Conservation (phyloP, 92 coral and sea anemone species). For the Montipora capitata region DNA sequence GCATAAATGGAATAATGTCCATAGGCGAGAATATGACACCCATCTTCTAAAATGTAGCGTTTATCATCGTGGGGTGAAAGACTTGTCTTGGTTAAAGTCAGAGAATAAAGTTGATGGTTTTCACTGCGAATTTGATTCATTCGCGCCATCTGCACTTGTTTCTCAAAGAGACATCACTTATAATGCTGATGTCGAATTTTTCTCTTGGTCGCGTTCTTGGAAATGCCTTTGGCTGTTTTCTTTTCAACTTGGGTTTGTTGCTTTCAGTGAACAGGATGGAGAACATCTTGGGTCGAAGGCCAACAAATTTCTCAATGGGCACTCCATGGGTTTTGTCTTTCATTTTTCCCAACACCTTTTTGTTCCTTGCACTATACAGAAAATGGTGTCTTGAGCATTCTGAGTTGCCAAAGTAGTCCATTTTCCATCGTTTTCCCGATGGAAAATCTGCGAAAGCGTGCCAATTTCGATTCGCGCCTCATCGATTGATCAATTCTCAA, state of each 20-base stretch:
- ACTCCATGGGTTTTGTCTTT: slow-evolving; percentile 68
- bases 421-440: too few species aligned
- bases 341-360: slow-evolving; percentile 69
- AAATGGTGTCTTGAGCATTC: slow-evolving; percentile 58
- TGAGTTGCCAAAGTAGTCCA: slow-evolving; percentile 63
- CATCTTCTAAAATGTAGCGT: slow-evolving; percentile 23
- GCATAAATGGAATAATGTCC: too few species aligned
- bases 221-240: slow-evolving; percentile 42
- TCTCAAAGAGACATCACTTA: slow-evolving; percentile 50
- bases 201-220: slow-evolving; percentile 53
- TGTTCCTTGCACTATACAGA: slow-evolving; percentile 53
- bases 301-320: slow-evolving; percentile 62
- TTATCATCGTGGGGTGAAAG: slow-evolving; percentile 55
- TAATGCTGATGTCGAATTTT: slow-evolving; percentile 57
- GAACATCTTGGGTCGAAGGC: slow-evolving; percentile 50
- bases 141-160: slow-evolving; percentile 33
- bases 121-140: slow-evolving; percentile 70
- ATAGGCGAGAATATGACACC: too few species aligned
- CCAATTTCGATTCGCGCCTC: slow-evolving; percentile 21
- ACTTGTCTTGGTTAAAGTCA: slow-evolving; percentile 19
- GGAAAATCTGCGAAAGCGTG: slow-evolving; percentile 15
- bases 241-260: slow-evolving; percentile 27
- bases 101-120: slow-evolving; percentile 53
- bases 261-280: slow-evolving; percentile 51
- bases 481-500: not conserved